Conservation (phyloP, 2,113 vertebrate genomes). For the Quiscalus mexicanus region DNA sequence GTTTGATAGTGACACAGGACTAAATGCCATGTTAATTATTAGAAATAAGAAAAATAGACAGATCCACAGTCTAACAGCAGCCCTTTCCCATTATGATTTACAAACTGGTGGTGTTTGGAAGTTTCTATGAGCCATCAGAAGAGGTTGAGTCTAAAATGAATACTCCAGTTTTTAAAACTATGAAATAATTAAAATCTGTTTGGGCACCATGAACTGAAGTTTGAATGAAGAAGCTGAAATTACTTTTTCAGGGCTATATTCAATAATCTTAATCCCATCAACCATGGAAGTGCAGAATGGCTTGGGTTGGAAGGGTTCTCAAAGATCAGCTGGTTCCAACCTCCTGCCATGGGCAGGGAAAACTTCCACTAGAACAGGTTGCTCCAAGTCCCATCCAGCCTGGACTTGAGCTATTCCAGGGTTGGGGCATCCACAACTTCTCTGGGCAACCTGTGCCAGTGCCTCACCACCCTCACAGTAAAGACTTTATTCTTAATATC, state of each 20-base stretch:
- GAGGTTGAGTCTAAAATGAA: neutral
- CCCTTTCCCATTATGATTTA: neutral
- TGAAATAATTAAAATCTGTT: neutral
- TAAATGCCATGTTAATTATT: neutral
- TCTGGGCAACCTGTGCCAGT: neutral
- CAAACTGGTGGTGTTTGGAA: neutral
- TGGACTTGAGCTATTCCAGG: neutral
- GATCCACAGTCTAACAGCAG: neutral
- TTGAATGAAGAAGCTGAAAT: neutral
- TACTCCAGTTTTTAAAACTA: neutral
- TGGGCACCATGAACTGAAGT: neutral
- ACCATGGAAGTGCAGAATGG: neutral
- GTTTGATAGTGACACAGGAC: neutral
- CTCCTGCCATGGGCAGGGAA: neutral
- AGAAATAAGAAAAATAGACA: neutral
- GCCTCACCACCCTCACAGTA: neutral
- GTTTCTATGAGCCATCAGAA: neutral
- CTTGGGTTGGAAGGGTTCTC: neutral
- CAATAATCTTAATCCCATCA: neutral
- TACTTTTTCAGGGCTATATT: neutral
- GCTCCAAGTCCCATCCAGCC: neutral
- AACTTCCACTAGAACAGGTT: neutral
- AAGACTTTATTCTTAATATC: neutral
- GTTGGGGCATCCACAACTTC: fast-evolving
- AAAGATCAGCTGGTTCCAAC: neutral